Percentiles rank a stretch among this genome's conserved stretches.
phyloP scores from a whole-genome alignment of 1,140 invertebrate genomes.

The Drosophila pseudoobscura region DNA sequence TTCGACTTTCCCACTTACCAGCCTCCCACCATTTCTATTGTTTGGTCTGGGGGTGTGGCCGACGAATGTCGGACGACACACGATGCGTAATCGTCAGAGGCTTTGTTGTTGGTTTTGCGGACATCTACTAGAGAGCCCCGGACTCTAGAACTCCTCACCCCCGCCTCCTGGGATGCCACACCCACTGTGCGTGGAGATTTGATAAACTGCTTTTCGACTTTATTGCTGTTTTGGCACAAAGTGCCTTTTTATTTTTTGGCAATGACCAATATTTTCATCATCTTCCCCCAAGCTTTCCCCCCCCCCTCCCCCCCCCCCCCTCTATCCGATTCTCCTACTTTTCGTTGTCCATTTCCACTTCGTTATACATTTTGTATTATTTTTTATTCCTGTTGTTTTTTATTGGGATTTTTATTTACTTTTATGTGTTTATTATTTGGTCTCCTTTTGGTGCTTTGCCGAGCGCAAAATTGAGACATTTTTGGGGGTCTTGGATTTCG shows the following conservation, averaged over 20 bases:
- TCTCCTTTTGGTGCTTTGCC: slow-evolving; percentile 51
- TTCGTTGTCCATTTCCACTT: slow-evolving; percentile 30
- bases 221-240: slow-evolving; percentile 76
- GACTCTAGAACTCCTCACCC: too few relatives aligned
- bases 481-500: slow-evolving; percentile 5
- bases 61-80: slow-evolving; percentile 18
- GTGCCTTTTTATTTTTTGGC: slow-evolving; percentile 53
- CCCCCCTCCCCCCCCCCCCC: background rate
- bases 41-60: slow-evolving; percentile 10
- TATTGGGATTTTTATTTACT: slow-evolving; percentile 52
- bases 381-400: slow-evolving; percentile 43
- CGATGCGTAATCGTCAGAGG: slow-evolving; percentile 42
- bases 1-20: background rate
- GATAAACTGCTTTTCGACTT: slow-evolving; percentile 81
- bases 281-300: slow-evolving; percentile 13
- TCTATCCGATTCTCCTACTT: slow-evolving; percentile 3
- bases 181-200: slow-evolving; percentile 66
- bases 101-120: slow-evolving; percentile 55
- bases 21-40: slow-evolving; percentile 1
- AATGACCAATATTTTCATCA: slow-evolving; percentile 59
- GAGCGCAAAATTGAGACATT: slow-evolving; percentile 70
- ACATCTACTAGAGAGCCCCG: background rate
- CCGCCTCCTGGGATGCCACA: background rate
- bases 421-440: slow-evolving; percentile 60
- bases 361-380: slow-evolving; percentile 35